These are phyloP conservation scores for Perca schrenkii DNA, from an alignment of 2,113 vertebrate genomes.

Conservation along the genomic window DNA sequence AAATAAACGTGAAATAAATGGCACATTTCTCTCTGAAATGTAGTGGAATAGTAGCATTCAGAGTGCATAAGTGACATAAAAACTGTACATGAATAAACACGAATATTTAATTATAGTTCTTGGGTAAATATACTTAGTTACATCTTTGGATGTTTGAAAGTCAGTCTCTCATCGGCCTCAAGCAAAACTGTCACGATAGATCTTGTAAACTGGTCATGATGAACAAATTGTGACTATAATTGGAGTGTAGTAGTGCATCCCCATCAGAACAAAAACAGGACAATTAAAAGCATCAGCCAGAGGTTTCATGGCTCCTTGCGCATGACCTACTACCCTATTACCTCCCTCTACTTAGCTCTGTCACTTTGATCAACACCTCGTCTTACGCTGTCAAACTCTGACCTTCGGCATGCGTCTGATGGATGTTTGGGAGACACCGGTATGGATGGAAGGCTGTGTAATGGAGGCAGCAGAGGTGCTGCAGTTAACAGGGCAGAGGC, in stretches of 20 bases:
- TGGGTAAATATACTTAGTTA: no score
- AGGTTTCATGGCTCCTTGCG: not conserved
- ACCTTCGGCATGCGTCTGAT: constrained; percentile 29
- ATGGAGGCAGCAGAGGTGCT: constrained; percentile 3
- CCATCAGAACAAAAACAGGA: not conserved
- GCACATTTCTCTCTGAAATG: no score
- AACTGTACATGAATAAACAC: not conserved
- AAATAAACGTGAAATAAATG: no score
- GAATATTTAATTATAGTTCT: not conserved
- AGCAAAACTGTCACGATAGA: not conserved
- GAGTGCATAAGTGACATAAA: not conserved
- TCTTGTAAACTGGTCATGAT: not conserved
- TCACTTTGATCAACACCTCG: constrained; percentile 49
- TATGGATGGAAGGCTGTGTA: not conserved
- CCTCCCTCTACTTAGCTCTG: constrained; percentile 36
- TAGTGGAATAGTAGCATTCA: not conserved
- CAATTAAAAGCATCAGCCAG: not conserved
- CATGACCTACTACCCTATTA: constrained; percentile 29
- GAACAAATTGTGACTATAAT: not conserved
- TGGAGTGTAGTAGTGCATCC: not conserved
- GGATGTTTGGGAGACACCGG: constrained; percentile 17
- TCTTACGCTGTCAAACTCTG: constrained; percentile 29
- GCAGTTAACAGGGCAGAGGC: constrained; percentile 15
- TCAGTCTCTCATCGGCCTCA: not conserved
- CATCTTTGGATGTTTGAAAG: no score